Percentiles rank a stretch among this genome's conserved stretches.
Evolutionary conservation across 2,888 invertebrate genomes (phyloP).

Genomic region (Ganaspis brasiliensis): DNA sequence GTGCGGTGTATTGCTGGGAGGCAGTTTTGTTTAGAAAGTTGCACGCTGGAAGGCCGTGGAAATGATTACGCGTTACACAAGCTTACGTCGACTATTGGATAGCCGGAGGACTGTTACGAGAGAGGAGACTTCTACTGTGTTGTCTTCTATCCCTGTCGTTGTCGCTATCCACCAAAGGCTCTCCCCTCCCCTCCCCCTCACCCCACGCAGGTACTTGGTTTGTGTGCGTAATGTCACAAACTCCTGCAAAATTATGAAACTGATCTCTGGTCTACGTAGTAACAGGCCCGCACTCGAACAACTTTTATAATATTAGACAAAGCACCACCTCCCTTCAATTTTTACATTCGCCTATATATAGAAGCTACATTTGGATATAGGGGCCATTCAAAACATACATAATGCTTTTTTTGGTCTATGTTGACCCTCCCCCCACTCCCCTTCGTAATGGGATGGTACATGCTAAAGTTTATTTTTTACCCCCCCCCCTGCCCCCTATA

Average conservation of each 20-base stretch:
- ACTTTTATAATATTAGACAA: no score
- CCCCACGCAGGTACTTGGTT: background rate
- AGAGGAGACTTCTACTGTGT: constrained; percentile 8
- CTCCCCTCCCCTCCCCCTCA: background rate
- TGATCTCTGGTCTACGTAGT: background rate
- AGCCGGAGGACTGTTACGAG: constrained; percentile 30
- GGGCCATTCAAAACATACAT: no score
- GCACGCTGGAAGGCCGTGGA: constrained; percentile 70
- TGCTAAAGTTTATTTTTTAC: no score
- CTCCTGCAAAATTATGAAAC: background rate
- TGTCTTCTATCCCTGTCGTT: constrained; percentile 11
- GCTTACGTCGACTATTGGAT: constrained; percentile 36
- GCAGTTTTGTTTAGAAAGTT: constrained; percentile 73
- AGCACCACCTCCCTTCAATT: no score
- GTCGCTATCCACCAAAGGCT: constrained; percentile 2
- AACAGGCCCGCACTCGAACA: background rate
- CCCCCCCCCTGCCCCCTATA: no score
- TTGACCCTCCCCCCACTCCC: no score
- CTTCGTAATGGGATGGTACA: no score
- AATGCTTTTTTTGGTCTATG: no score
- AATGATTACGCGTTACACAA: constrained; percentile 65
- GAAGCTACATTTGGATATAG: no score
- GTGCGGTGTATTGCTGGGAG: constrained; percentile 28
- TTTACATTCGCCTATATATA: no score
- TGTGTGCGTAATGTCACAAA: background rate